Evolutionary conservation across 1,140 invertebrate genomes (phyloP), one percentile per base, ranked within the genome.

Genomic region (Listronotus oregonensis): DNA sequence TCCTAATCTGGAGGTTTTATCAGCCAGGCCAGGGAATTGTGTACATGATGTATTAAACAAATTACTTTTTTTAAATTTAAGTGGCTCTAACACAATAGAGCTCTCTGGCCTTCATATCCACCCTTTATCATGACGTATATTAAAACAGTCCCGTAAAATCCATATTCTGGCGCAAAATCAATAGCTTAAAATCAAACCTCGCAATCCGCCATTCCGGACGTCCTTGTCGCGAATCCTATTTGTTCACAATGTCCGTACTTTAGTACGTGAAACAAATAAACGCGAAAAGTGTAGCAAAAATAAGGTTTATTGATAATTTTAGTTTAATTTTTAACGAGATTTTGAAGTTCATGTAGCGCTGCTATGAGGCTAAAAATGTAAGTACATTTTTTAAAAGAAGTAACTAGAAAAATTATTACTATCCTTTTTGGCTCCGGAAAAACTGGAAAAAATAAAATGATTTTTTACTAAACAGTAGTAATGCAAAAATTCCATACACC

Each of bases 121-220:
- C 21, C 21, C 34, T 37, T 37, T 12, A 37, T 10, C 34, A 7
- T 37, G 34, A 9, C 34, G 8, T 37, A 12, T 37, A 37, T 37
- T 37, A 37, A 37, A 54, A 8, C 14, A 54, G 56, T 44, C 46
- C 10, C 40, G 17, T 34, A 61, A 61, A 61, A 61, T 61, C 59
- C 59, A 61, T 61, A 61, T 47, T 47, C 37, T 42, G 40, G 59
- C 59, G 59, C 60, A 63, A 63, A 54, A 54, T 54, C 60, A 63
- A 63, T 54, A 54, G 43, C 10, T 21, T 39, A 4, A 14, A 51
- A 21, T 21, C 52, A 15, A 6, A 12, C 52, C 39, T 18, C 56
- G 34, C 12, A 37, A 21, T 47, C 56, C n/a, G 56, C 43, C 55
- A 57, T 57, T 44, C 15, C 34, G 34, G 34, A 37, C 40, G 7